Percentiles rank a stretch among this genome's conserved stretches.
Evolutionary conservation across 2,888 invertebrate genomes (phyloP).

Genomic region (Tenthredo distinguenda): DNA sequence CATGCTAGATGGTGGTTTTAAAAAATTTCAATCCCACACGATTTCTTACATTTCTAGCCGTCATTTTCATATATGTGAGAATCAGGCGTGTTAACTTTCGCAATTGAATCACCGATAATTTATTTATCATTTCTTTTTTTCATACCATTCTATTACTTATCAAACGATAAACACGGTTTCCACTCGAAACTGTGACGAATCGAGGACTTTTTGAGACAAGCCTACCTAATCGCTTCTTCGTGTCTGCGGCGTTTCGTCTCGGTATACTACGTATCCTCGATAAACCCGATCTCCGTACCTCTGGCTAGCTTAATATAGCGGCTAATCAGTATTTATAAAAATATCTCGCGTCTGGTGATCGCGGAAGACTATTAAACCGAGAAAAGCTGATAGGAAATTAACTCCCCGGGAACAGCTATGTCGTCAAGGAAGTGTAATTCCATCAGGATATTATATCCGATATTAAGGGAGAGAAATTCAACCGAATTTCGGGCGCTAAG

Average conservation of each 20-base stretch:
- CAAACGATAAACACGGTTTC: not conserved
- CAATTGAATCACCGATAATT: not conserved
- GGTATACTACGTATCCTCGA: not conserved
- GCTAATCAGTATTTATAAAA: slow-evolving; percentile 12
- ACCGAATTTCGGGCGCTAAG: not conserved
- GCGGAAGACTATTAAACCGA: not conserved
- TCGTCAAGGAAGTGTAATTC: not conserved
- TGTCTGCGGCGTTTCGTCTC: not conserved
- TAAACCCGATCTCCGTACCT: not conserved
- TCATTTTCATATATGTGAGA: not conserved
- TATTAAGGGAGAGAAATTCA: not conserved
- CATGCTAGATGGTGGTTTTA: not conserved
- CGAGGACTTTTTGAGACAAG: not conserved
- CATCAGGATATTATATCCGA: slow-evolving; percentile 4
- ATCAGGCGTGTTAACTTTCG: not conserved
- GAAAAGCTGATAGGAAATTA: slow-evolving; percentile 7
- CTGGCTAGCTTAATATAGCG: not conserved
- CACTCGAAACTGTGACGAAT: not conserved
- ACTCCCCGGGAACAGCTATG: not conserved
- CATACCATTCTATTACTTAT: not conserved
- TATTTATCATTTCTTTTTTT: not conserved
- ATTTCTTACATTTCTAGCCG: not conserved
- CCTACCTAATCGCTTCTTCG: not conserved
- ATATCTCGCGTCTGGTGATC: not conserved
- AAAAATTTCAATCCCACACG: not conserved